Evolutionary conservation across 2,113 vertebrate genomes (phyloP).

Genomic region (Beaufortia kweichowensis): DNA sequence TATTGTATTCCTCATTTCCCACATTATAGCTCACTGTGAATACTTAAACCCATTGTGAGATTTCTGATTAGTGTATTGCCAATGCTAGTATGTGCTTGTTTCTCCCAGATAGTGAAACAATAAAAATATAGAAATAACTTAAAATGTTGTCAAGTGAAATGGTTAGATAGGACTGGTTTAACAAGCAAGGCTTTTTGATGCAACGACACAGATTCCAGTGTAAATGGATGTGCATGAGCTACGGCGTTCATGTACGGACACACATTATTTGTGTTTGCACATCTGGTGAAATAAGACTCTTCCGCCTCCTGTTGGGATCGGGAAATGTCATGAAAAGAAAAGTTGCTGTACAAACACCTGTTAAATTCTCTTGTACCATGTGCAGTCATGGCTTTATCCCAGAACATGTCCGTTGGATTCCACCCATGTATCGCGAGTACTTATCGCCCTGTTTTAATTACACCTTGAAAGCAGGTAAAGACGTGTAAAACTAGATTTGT

Average conservation of each 20-base stretch:
- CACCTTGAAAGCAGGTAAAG: neutral
- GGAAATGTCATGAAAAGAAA: constrained; percentile 72
- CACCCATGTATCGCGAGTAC: constrained; percentile 48
- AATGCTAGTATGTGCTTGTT: constrained; percentile 49
- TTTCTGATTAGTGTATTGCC: constrained; percentile 41
- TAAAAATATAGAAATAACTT: neutral
- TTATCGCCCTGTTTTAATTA: neutral
- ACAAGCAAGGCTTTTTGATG: neutral
- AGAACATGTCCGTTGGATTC: constrained; percentile 59
- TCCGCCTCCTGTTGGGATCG: constrained; percentile 73
- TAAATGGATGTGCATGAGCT: neutral
- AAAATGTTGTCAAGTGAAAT: too few relatives aligned
- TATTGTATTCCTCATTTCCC: constrained; percentile 39
- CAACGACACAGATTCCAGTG: neutral
- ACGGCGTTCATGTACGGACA: constrained; percentile 46
- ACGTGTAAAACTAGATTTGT: neutral
- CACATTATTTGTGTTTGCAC: constrained; percentile 65
- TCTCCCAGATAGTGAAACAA: constrained; percentile 1
- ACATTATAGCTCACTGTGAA: constrained; percentile 39
- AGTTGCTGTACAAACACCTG: constrained; percentile 65
- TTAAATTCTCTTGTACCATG: constrained; percentile 39
- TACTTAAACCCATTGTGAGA: constrained; percentile 9
- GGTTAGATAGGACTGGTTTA: too few relatives aligned
- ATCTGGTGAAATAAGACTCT: constrained; percentile 68
- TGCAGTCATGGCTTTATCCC: constrained; percentile 54